phyloP scores from a whole-genome alignment of 2,888 invertebrate species.

The Oscheius sp. region DNA sequence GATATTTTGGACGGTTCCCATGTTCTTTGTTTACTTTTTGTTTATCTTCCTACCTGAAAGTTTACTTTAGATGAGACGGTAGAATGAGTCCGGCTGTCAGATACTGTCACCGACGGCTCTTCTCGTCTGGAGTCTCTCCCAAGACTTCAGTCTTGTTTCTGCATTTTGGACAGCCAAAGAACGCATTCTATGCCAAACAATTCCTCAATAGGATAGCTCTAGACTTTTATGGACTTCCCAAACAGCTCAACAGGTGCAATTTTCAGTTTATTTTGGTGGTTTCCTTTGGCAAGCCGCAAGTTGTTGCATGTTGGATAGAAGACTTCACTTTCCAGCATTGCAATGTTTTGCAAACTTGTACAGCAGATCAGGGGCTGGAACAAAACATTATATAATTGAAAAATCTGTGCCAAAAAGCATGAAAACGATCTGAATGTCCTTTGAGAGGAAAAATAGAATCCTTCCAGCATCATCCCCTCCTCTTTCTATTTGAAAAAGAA shows the following conservation, averaged over 20 bases:
- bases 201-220: conserved; percentile 42
- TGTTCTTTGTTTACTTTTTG: neutral
- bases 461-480: conserved; percentile 44
- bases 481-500: conserved; percentile 41
- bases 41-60: neutral
- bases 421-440: too few relatives aligned
- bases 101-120: neutral
- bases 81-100: conserved; percentile 12
- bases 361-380: too few relatives aligned
- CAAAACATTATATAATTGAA: too few relatives aligned
- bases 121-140: conserved; percentile 3
- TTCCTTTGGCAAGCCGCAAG: too few relatives aligned
- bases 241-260: conserved; percentile 41
- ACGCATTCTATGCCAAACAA: conserved; percentile 59
- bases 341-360: too few relatives aligned
- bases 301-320: too few relatives aligned
- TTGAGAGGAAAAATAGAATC: neutral
- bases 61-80: conserved; percentile 3
- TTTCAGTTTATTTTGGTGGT: neutral
- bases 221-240: conserved; percentile 42
- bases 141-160: conserved; percentile 32
- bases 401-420: too few relatives aligned
- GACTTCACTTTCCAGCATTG: too few relatives aligned
- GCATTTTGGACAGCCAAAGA: conserved; percentile 56
- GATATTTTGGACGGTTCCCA: too few relatives aligned